Percentiles rank a stretch among this genome's conserved stretches.
Evolutionary conservation across 1,140 invertebrate genomes (phyloP).

Genomic region (Aphidius ervi): DNA sequence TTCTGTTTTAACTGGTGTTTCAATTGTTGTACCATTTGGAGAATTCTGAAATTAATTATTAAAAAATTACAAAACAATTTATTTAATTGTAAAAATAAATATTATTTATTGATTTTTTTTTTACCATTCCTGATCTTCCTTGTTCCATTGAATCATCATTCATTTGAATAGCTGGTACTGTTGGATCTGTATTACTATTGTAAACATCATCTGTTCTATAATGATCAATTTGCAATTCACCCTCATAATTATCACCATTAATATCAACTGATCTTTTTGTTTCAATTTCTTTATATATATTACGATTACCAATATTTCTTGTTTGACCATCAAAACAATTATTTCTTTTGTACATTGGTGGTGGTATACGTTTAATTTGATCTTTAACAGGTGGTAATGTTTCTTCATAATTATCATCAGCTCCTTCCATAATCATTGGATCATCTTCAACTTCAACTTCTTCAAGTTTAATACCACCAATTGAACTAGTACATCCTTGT

Average conservation of each 20-base stretch:
- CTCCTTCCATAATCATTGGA: conserved; percentile 46
- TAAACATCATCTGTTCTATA: conserved; percentile 34
- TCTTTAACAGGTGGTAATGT: conserved; percentile 31
- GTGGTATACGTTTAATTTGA: conserved; percentile 38
- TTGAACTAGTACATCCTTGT: conserved; percentile 29
- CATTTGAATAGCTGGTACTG: conserved; percentile 41
- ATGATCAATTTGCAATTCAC: conserved; percentile 8
- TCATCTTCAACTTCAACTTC: conserved; percentile 49
- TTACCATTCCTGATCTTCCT: conserved; percentile 30
- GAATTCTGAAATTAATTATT: conserved; percentile 33
- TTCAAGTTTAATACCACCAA: conserved; percentile 43
- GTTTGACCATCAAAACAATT: conserved; percentile 54
- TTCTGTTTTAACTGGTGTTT: neutral
- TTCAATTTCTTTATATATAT: conserved; percentile 25
- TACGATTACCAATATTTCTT: conserved; percentile 49
- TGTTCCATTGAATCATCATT: conserved; percentile 35
- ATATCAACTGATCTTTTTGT: conserved; percentile 17
- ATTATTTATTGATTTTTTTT: conserved; percentile 25
- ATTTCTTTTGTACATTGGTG: conserved; percentile 44
- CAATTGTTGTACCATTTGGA: conserved; percentile 9
- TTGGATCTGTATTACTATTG: conserved; percentile 34
- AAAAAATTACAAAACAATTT: conserved; percentile 13
- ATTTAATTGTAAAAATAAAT: conserved; percentile 18
- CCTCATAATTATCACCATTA: conserved; percentile 23
- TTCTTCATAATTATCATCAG: conserved; percentile 40